phyloP scores from a whole-genome alignment of 2,888 invertebrate species.

The Rotaria macrura region DNA sequence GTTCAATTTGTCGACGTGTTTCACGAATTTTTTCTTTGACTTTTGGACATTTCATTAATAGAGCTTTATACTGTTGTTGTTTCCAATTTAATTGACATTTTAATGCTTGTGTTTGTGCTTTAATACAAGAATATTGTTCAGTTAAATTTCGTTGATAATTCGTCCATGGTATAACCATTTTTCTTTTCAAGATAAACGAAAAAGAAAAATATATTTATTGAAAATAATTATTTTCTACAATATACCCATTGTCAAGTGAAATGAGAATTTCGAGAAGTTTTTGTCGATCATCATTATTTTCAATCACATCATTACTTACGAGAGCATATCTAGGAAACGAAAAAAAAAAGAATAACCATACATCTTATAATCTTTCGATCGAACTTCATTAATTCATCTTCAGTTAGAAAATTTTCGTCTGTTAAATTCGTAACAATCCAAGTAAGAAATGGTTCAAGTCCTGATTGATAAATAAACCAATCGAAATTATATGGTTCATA shows the following conservation, averaged over 20 bases:
- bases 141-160: constrained; percentile 1
- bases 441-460: background rate
- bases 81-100: constrained; percentile 1
- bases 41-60: background rate
- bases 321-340: background rate
- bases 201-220: background rate
- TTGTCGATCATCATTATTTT: background rate
- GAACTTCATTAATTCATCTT: background rate
- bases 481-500: constrained; percentile 1
- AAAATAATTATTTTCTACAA: background rate
- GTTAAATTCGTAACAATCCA: background rate
- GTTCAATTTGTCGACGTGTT: background rate
- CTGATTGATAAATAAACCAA: background rate
- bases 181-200: no score
- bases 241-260: background rate
- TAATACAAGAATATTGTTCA: background rate
- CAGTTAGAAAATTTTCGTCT: background rate
- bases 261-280: background rate
- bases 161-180: background rate
- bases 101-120: background rate
- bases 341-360: background rate
- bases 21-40: background rate
- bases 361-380: background rate
- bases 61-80: background rate
- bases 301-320: background rate